These are phyloP conservation scores for Carcinoscorpius rotundicauda DNA, from an alignment of 1,140 invertebrate genomes.

Conservation along the genomic window DNA sequence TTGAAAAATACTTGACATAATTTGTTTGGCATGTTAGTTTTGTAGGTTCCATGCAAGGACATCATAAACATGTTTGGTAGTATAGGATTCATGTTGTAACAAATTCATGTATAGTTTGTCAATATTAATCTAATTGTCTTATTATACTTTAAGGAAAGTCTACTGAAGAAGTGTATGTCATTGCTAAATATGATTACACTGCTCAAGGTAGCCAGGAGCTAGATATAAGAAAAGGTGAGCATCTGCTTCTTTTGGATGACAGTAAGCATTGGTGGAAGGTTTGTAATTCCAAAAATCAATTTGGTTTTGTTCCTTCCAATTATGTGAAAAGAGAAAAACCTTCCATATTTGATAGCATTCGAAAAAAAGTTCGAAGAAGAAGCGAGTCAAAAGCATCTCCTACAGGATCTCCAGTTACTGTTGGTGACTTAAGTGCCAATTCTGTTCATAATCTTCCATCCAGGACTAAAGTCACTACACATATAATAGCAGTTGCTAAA, in stretches of 20 bases:
- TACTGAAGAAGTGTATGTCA: conserved; percentile 83
- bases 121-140: too few species aligned
- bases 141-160: conserved; percentile 17
- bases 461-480: conserved; percentile 14
- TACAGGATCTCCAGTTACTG: conserved; percentile 20
- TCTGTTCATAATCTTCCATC: conserved; percentile 10
- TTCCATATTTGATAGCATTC: conserved; percentile 87
- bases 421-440: conserved; percentile 38
- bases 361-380: conserved; percentile 85
- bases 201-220: conserved; percentile 95
- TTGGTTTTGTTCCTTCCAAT: conserved; percentile 97
- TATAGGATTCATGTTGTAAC: too few species aligned
- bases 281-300: conserved; percentile 78
- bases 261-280: conserved; percentile 98
- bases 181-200: conserved; percentile 97
- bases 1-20: too few species aligned
- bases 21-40: too few species aligned
- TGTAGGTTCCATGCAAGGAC: too few species aligned
- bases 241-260: conserved; percentile 89
- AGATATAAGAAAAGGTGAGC: conserved; percentile 93
- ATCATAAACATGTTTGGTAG: too few species aligned
- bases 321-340: conserved; percentile 97
- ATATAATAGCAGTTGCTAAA: conserved; percentile 66
- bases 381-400: conserved; percentile 59
- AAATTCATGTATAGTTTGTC: too few species aligned